phyloP scores from a whole-genome alignment of 2,888 invertebrate species.

The Diarsia brunnea region DNA sequence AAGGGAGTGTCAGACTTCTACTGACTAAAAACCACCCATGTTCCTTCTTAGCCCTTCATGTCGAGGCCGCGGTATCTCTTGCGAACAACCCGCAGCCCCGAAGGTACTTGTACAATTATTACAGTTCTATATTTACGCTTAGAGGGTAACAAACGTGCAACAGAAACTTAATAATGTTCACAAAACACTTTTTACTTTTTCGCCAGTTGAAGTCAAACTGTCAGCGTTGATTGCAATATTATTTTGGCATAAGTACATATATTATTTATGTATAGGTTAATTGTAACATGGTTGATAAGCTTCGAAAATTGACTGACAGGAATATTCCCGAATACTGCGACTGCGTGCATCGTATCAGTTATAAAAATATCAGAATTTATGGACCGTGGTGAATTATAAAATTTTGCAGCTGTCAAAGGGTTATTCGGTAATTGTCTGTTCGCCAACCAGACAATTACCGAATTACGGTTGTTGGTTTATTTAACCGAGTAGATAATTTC shows the following conservation, averaged over 20 bases:
- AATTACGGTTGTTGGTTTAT: too few species aligned
- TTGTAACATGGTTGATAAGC: constrained; percentile 9
- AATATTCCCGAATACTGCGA: constrained; percentile 9
- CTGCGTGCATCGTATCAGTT: background rate
- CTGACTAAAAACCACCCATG: too few species aligned
- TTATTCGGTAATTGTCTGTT: too few species aligned
- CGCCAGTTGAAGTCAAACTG: too few species aligned
- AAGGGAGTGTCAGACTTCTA: too few species aligned
- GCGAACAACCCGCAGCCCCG: too few species aligned
- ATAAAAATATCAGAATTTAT: constrained; percentile 17
- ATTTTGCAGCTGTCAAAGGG: background rate
- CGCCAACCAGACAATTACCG: too few species aligned
- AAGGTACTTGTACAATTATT: too few species aligned
- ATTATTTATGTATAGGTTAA: background rate
- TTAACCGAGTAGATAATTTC: too few species aligned
- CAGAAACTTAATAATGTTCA: background rate
- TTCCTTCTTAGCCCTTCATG: too few species aligned
- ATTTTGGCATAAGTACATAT: background rate
- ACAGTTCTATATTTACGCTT: background rate
- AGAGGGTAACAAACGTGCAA: background rate
- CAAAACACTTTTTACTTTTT: background rate
- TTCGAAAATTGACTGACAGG: constrained; percentile 20
- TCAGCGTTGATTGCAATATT: background rate
- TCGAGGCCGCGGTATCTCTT: too few species aligned
- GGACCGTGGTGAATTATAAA: constrained; percentile 5